phyloP scores from a whole-genome alignment of 1,140 invertebrate species.

The Musca vetustissima region DNA sequence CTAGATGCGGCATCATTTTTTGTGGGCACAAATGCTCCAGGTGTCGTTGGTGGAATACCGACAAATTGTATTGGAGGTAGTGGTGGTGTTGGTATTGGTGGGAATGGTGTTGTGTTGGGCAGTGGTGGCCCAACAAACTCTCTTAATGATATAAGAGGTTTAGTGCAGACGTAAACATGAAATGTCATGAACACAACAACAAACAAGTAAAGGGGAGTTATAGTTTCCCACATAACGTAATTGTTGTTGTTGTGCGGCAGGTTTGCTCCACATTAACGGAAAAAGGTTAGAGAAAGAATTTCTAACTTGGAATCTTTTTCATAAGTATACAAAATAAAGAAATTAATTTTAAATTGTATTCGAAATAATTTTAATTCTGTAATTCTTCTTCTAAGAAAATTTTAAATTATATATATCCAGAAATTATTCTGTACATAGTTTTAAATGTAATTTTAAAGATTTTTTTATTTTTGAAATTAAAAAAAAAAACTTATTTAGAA shows the following conservation, averaged over 20 bases:
- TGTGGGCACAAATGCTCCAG: conserved; percentile 34
- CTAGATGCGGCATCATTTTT: conserved; percentile 48
- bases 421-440: too few species aligned
- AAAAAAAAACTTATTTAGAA: too few species aligned
- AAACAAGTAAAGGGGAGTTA: not conserved
- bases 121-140: conserved; percentile 21
- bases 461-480: too few species aligned
- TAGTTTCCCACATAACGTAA: too few species aligned
- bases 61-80: too few species aligned
- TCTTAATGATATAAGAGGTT: conserved; percentile 45
- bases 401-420: too few species aligned
- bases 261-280: too few species aligned
- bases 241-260: not conserved
- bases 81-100: not conserved
- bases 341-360: not conserved
- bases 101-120: conserved; percentile 21
- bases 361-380: not conserved
- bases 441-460: too few species aligned
- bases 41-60: not conserved
- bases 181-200: not conserved
- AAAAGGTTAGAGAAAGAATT: too few species aligned
- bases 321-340: not conserved
- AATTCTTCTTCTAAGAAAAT: too few species aligned
- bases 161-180: conserved; percentile 46
- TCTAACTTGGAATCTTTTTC: not conserved